A percentile compares a stretch with the other conserved stretches of the same genome.
Conservation (phyloP, 2,888 invertebrate species). For the Arctia plantaginis region DNA sequence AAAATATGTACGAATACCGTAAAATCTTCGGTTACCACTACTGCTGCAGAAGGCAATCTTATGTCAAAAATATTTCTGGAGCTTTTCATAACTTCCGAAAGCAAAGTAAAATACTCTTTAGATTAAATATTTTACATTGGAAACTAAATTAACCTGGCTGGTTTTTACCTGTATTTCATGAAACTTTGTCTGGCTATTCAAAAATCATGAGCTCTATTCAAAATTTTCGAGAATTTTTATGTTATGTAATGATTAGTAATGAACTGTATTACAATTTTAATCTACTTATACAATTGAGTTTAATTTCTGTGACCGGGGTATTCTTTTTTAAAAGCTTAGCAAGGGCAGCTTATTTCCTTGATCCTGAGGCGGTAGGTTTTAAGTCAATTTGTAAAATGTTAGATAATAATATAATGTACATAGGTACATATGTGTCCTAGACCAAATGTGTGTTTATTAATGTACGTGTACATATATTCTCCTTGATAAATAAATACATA, state of each 20-base stretch:
- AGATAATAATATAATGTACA: too few species aligned
- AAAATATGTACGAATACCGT: conserved; percentile 43
- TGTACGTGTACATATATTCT: too few species aligned
- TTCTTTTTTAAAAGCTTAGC: neutral
- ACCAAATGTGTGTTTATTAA: neutral
- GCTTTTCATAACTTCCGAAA: neutral
- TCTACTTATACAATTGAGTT: neutral
- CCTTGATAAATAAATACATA: too few species aligned
- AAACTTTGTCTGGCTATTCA: neutral
- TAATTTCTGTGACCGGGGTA: neutral
- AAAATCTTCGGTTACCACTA: neutral
- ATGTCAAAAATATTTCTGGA: neutral
- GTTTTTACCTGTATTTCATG: neutral
- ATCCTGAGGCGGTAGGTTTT: neutral
- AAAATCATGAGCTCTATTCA: neutral
- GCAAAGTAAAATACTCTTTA: neutral
- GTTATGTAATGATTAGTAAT: neutral
- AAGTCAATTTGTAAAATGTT: neutral
- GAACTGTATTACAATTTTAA: neutral
- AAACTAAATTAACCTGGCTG: neutral
- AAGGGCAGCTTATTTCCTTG: neutral
- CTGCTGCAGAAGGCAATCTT: neutral
- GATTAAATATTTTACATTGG: neutral
- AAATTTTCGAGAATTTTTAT: neutral
- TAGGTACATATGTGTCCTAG: neutral